phyloP scores from a whole-genome alignment of 1,140 invertebrate species.

The Aporrectodea caliginosa region DNA sequence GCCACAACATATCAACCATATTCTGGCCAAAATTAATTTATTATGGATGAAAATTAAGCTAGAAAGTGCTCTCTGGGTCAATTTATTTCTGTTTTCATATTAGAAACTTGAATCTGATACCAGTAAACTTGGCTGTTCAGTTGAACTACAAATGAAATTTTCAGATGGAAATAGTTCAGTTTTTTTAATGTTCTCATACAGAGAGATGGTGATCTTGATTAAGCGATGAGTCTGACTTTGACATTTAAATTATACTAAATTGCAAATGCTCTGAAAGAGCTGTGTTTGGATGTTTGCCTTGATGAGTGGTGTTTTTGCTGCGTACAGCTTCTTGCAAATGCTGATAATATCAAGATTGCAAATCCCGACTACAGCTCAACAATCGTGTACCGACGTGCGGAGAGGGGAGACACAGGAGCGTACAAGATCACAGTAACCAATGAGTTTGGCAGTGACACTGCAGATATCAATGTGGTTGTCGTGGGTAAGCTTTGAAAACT shows the following conservation, averaged over 20 bases:
- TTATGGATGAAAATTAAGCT: too few species aligned
- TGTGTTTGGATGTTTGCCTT: background rate
- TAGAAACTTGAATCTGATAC: too few species aligned
- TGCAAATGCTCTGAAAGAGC: too few species aligned
- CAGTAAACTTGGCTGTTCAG: too few species aligned
- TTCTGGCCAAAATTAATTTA: too few species aligned
- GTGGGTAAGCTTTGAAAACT: constrained; percentile 63
- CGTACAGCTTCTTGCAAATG: constrained; percentile 6
- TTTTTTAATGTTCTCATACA: too few species aligned
- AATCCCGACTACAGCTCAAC: constrained; percentile 13
- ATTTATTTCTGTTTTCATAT: too few species aligned
- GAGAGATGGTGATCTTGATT: background rate
- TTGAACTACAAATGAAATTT: too few species aligned
- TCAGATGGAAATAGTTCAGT: too few species aligned
- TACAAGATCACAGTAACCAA: constrained; percentile 75
- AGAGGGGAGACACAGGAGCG: constrained; percentile 11
- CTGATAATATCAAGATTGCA: constrained; percentile 11
- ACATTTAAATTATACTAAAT: background rate
- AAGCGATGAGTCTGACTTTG: background rate
- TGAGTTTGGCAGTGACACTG: constrained; percentile 79
- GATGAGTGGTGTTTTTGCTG: background rate
- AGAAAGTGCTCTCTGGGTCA: too few species aligned
- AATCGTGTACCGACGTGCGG: background rate
- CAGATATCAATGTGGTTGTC: constrained; percentile 85
- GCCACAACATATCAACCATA: too few species aligned